Base-by-base conservation (phyloP, 2,113 vertebrate species). In the Helogale parvula region DNA sequence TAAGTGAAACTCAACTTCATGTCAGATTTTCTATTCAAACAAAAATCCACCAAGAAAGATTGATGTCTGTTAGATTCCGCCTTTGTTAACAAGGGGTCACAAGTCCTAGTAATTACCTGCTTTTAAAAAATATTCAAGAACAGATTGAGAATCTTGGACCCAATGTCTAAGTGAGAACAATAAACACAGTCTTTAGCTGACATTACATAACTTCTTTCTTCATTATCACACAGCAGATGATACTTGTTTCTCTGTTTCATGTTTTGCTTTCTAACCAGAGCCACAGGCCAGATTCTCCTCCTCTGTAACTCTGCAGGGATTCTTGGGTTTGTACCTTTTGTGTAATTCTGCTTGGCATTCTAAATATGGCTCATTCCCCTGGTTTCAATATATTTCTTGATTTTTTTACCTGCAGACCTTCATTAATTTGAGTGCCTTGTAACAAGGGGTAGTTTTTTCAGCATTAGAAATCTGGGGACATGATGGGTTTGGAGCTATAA, bases 211-310 rank as follows among this genome's bases (percentile, higher is more conserved):
- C 41, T 65, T 79, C 50, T 95, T 77, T 94, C 77, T 96, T 91
- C 85, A 87, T 97, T 97, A 90, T 88, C 25, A 21, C 94, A 76
- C 84, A 94, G 77, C 90, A 97, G 92, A 96, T 81, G 87, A 94
- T 92, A 93, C 94, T 96, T 98, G 79, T 77, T 96, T 98, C 92
- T 92, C 74, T 87, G 71, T 96, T 97, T 93, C 52, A 76, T 80
- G 71, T 97, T 97, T 95, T 94, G 52, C 88, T 89, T 97, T 94
- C 88, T 96, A 98, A 96, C 97, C 92, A 88, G 85, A 97, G 81
- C 57, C 77, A 89, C 35, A 93, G 96, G 72, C 85, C 92, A 96
- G 41, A 94, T 94, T 96, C 72, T 83, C 81, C 83, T 97, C 90
- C 95, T 96, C 88, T 92, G 94, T 95, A 76, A 96, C 68, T 88